Conservation (phyloP, 1,140 invertebrate species). For the Macrobrachium rosenbergii region DNA sequence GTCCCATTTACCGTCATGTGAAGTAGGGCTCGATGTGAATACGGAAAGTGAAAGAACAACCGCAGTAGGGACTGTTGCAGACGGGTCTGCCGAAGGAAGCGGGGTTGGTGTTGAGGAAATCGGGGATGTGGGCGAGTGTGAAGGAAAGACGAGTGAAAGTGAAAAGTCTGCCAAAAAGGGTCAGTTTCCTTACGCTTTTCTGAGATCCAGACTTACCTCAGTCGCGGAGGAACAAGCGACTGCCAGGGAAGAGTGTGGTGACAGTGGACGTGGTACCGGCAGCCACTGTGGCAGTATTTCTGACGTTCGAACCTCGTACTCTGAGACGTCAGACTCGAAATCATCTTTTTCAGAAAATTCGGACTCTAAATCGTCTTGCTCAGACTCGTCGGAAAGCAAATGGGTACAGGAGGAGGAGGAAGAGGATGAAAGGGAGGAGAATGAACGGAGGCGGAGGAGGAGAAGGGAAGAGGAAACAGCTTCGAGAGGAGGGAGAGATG, state of each 20-base stretch:
- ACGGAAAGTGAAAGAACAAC: not conserved
- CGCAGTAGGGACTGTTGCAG: not conserved
- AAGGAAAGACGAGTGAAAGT: slow-evolving; percentile 28
- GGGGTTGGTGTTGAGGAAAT: slow-evolving; percentile 1
- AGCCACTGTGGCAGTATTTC: slow-evolving; percentile 65
- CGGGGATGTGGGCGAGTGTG: slow-evolving; percentile 16
- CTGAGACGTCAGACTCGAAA: slow-evolving; percentile 64
- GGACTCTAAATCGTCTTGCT: slow-evolving; percentile 62
- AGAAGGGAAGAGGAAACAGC: slow-evolving; percentile 13
- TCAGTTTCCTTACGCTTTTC: slow-evolving; percentile 65
- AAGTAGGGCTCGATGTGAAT: not conserved
- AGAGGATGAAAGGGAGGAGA: slow-evolving; percentile 47
- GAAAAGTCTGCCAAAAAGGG: slow-evolving; percentile 60
- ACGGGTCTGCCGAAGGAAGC: not conserved
- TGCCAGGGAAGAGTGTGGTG: slow-evolving; percentile 64
- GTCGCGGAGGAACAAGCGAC: slow-evolving; percentile 64
- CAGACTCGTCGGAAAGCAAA: slow-evolving; percentile 59
- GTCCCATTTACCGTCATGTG: slow-evolving; percentile 57
- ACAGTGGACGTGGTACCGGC: slow-evolving; percentile 64
- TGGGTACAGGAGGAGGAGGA: slow-evolving; percentile 46
- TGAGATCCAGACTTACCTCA: slow-evolving; percentile 64
- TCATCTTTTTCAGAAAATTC: slow-evolving; percentile 64
- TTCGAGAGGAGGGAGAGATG: not conserved
- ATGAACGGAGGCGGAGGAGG: not conserved
- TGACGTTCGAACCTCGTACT: slow-evolving; percentile 63